phyloP scores from a whole-genome alignment of 2,888 invertebrate species.

The Chloroclysta siterata region DNA sequence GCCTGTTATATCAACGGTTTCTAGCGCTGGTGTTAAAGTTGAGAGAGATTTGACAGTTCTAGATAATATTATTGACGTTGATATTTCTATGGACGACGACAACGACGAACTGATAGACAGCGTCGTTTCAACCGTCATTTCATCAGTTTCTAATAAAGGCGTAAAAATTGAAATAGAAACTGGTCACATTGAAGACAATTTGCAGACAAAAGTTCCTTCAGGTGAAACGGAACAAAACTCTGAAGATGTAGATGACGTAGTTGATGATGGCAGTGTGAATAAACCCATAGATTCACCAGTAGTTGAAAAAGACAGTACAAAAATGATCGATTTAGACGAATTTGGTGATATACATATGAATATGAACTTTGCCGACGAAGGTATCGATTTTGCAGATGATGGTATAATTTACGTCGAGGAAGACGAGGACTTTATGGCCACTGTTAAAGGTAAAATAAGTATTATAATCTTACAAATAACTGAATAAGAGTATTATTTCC shows the following conservation, averaged over 20 bases:
- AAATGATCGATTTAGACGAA: neutral
- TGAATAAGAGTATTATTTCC: too few species aligned
- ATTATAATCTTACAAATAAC: neutral
- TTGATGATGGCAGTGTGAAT: neutral
- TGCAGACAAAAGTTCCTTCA: neutral
- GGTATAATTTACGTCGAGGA: slow-evolving; percentile 42
- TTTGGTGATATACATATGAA: slow-evolving; percentile 33
- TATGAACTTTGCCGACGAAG: slow-evolving; percentile 58
- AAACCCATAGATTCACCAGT: neutral
- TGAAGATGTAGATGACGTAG: neutral
- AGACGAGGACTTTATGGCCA: slow-evolving; percentile 32
- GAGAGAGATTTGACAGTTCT: slow-evolving; percentile 12
- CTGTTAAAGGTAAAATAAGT: slow-evolving; percentile 14
- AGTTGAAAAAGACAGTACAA: neutral
- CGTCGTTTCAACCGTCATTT: slow-evolving; percentile 1
- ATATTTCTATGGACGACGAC: neutral
- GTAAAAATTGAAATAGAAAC: slow-evolving; percentile 24
- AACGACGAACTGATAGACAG: neutral
- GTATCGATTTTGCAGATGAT: slow-evolving; percentile 58
- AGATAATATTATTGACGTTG: neutral
- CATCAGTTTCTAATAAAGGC: slow-evolving; percentile 22
- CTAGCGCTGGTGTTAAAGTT: slow-evolving; percentile 17
- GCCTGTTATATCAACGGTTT: slow-evolving; percentile 29
- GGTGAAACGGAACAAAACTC: slow-evolving; percentile 3
- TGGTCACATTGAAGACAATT: slow-evolving; percentile 1